Conservation (phyloP, 92 coral and sea anemone species). For the Isaurus tuberculatus region DNA sequence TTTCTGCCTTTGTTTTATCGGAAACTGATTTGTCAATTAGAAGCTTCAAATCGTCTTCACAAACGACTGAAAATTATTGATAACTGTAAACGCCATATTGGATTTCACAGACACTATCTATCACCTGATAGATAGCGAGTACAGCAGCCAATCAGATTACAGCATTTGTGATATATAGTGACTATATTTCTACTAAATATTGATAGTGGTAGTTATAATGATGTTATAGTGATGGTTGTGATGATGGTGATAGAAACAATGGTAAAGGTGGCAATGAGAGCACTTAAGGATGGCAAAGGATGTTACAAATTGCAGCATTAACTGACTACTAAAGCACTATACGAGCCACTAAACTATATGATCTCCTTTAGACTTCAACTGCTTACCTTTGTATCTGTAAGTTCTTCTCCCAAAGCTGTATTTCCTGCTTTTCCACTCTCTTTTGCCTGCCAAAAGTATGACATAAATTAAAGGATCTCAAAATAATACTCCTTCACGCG, state of each 20-base stretch:
- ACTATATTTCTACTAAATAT: no score
- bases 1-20: no score
- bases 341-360: no score
- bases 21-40: no score
- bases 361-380: no score
- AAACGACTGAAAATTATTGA: not conserved
- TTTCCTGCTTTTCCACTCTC: slow-evolving; percentile 65
- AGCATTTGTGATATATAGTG: no score
- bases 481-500: not conserved
- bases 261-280: not conserved
- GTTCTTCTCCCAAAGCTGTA: slow-evolving; percentile 78
- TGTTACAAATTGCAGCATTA: not conserved
- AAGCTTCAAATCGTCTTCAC: no score
- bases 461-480: not conserved
- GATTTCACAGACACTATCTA: no score
- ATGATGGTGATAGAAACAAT: not conserved
- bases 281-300: not conserved
- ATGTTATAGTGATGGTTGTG: no score
- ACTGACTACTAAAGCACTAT: not conserved
- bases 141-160: no score
- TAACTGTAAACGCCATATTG: not conserved
- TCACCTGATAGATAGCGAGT: no score
- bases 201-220: no score
- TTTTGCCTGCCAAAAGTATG: slow-evolving; percentile 69
- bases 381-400: slow-evolving; percentile 82